Percentiles rank a stretch among this genome's conserved stretches.
These are phyloP conservation scores for Calliphora vicina DNA, from an alignment of 1,140 invertebrate genomes.

Conservation along the genomic window DNA sequence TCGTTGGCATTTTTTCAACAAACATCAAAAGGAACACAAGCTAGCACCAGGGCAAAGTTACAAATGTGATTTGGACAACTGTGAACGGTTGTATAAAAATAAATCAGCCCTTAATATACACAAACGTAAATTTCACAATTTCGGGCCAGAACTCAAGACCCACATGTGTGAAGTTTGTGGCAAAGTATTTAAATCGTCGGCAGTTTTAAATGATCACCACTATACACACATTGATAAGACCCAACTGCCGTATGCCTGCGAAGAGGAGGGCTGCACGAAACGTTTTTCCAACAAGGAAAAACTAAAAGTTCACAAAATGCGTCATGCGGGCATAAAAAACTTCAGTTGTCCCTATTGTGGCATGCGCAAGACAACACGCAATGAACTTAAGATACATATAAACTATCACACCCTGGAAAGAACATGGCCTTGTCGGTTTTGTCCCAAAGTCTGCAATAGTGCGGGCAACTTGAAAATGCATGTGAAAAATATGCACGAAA, in stretches of 20 bases:
- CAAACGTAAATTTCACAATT: conserved; percentile 45
- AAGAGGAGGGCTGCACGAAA: conserved; percentile 42
- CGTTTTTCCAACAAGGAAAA: conserved; percentile 51
- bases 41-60: conserved; percentile 3
- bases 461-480: conserved; percentile 55
- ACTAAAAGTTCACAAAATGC: conserved; percentile 54
- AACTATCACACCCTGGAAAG: conserved; percentile 57
- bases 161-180: conserved; percentile 58
- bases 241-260: conserved; percentile 46
- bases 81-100: conserved; percentile 51
- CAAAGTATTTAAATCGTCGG: conserved; percentile 46
- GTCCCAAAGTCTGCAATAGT: conserved; percentile 53
- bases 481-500: conserved; percentile 52
- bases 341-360: conserved; percentile 57
- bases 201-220: conserved; percentile 52
- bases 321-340: conserved; percentile 58
- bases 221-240: conserved; percentile 42
- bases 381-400: conserved; percentile 55
- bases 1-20: conserved; percentile 40
- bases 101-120: conserved; percentile 51
- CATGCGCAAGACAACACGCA: conserved; percentile 53
- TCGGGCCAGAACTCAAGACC: conserved; percentile 45
- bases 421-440: conserved; percentile 52
- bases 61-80: conserved; percentile 48
- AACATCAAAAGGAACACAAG: conserved; percentile 46